Percentiles rank a stretch among this genome's conserved stretches.
These are phyloP conservation scores for Drosophila pachea DNA, from an alignment of 1,140 invertebrate genomes.

Conservation along the genomic window DNA sequence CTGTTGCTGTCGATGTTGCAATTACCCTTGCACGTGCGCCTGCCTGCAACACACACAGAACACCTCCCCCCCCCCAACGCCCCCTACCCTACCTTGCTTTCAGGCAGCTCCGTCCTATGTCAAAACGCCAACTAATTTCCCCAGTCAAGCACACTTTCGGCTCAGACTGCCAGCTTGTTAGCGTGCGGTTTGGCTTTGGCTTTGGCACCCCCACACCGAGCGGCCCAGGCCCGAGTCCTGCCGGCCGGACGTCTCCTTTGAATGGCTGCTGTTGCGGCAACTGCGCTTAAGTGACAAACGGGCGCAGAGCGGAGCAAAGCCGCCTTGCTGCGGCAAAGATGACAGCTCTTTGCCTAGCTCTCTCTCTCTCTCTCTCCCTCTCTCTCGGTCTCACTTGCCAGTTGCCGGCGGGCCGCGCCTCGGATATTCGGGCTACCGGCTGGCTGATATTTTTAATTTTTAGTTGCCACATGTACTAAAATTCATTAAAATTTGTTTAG, in stretches of 20 bases:
- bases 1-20: slow-evolving; percentile 23
- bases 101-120: neutral
- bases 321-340: slow-evolving; percentile 26
- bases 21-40: slow-evolving; percentile 9
- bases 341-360: slow-evolving; percentile 22
- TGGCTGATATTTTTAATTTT: slow-evolving; percentile 35
- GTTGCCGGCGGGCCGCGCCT: neutral
- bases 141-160: slow-evolving; percentile 22
- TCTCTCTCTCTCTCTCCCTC: too few relatives aligned
- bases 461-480: slow-evolving; percentile 26
- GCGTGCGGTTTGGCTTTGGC: slow-evolving; percentile 45
- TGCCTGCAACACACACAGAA: too few relatives aligned
- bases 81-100: too few relatives aligned
- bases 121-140: slow-evolving; percentile 39
- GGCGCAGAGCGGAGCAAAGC: slow-evolving; percentile 6
- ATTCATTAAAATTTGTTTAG: slow-evolving; percentile 29
- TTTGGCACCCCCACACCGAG: neutral
- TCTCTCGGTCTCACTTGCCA: neutral
- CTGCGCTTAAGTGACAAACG: slow-evolving; percentile 43
- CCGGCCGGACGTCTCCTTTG: slow-evolving; percentile 25
- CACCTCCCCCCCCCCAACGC: too few relatives aligned
- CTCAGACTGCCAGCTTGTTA: slow-evolving; percentile 41
- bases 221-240: neutral
- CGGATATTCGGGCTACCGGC: slow-evolving; percentile 18
- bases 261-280: slow-evolving; percentile 24